Base-by-base conservation (phyloP, 2,113 vertebrate species). In the Macaca nemestrina region DNA sequence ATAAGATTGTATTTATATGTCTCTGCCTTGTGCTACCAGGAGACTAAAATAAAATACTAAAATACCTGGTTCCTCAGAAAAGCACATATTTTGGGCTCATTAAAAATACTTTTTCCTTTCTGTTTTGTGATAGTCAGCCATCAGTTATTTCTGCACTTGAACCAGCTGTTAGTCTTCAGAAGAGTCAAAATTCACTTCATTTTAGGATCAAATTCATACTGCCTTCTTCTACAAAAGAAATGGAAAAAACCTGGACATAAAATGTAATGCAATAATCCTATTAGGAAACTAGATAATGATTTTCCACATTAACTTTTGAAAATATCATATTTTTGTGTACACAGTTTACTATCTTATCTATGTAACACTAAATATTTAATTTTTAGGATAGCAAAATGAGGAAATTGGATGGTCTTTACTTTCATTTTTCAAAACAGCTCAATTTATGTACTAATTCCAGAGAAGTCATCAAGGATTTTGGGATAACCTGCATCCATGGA, bases 161-260 rank as follows among this genome's bases (percentile, higher is more conserved):
- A 97, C 92, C 99, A 98, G 23, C 98, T 99, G 97, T 99, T 99
- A 85, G 98, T 97, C 72, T 98, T 98, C 61, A 98, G 52, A 96
- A 99, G 95, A 3, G 97, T 96, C 1, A 97, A 97, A 87, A 99
- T 98, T 95, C 98, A 99, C 97, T 98, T 98, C 12, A 96, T 95
- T 23, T 6, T 95, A 97, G 98, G 99, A 81, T 99, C 99, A 48
- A 99, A 99, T 94, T 99, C 98, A 92, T 98, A 99, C 83, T 99
- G 99, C 43, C 98, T 61, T 0, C 98, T 94, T n/a, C 98, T 98
- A 57, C 90, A 98, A 98, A 99, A 99, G 97, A 99, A 98, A 96
- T 99, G 99, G 52, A 99, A 98, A 40, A 98, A 99, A 25, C 98
- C 99, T 99, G 97, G 45, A 97, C 98, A 70, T 50, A 94, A 97